These are phyloP conservation scores for Nannobrachium achirus DNA, from an alignment of 2,113 vertebrate genomes.

Conservation along the genomic window DNA sequence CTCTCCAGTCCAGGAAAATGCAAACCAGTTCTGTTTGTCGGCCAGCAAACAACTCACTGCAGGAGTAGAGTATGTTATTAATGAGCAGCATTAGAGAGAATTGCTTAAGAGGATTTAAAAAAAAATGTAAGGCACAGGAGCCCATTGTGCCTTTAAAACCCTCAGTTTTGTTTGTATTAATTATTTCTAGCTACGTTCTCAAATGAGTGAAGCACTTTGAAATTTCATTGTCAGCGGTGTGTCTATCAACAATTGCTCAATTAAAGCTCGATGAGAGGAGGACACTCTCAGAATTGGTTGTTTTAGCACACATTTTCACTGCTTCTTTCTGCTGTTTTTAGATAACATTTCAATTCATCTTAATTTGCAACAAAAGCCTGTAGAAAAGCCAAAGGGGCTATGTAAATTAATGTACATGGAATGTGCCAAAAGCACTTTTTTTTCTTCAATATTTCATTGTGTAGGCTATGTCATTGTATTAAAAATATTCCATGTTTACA, in stretches of 20 bases:
- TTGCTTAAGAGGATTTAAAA: too few relatives aligned
- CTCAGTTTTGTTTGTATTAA: background rate
- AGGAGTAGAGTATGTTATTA: too few relatives aligned
- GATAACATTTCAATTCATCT: background rate
- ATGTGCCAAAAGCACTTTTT: background rate
- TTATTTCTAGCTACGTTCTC: background rate
- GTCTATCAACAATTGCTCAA: background rate
- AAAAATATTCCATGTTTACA: too few relatives aligned
- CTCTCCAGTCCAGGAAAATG: too few relatives aligned
- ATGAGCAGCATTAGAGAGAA: too few relatives aligned
- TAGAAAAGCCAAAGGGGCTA: background rate
- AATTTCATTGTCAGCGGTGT: background rate
- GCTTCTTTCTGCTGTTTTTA: slow-evolving; percentile 11
- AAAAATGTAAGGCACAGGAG: too few relatives aligned
- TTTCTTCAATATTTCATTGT: too few relatives aligned
- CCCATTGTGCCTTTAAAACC: background rate
- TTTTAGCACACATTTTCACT: slow-evolving; percentile 3
- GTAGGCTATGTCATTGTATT: too few relatives aligned
- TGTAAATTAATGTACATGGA: background rate
- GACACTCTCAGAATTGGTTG: slow-evolving; percentile 20
- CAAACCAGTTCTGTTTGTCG: too few relatives aligned
- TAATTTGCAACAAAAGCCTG: slow-evolving; percentile 22
- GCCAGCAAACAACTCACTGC: too few relatives aligned
- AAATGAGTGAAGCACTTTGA: background rate
- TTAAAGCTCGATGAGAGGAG: slow-evolving; percentile 21